A percentile compares a stretch with the other conserved stretches of the same genome.
Evolutionary conservation across 2,888 invertebrate genomes (phyloP).

Genomic region (Linyphia triangularis): DNA sequence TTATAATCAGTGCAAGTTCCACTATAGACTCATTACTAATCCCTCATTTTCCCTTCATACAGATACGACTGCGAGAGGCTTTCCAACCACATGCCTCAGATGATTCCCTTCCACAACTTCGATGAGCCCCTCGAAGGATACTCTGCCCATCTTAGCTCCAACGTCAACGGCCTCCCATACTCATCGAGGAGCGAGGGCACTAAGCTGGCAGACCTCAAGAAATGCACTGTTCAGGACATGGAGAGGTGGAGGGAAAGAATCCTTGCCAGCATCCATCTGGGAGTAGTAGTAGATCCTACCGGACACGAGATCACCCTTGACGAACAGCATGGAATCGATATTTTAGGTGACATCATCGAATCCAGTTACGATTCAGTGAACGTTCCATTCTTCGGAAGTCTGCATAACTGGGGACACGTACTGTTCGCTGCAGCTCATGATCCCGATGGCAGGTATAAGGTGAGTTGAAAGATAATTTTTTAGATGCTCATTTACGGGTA

Average conservation of each 20-base stretch:
- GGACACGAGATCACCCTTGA: conserved; percentile 83
- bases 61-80: conserved; percentile 87
- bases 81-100: conserved; percentile 85
- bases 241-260: conserved; percentile 89
- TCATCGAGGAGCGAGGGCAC: conserved; percentile 16
- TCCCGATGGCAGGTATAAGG: conserved; percentile 87
- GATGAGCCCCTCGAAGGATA: conserved; percentile 57
- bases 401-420: conserved; percentile 91
- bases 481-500: background rate
- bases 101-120: conserved; percentile 82
- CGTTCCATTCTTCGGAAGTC: conserved; percentile 83
- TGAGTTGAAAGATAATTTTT: conserved; percentile 79
- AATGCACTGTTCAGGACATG: conserved; percentile 79
- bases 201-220: conserved; percentile 49
- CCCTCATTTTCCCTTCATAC: background rate
- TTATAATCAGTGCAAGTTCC: background rate
- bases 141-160: conserved; percentile 53
- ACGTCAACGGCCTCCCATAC: conserved; percentile 55
- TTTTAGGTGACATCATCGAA: conserved; percentile 89
- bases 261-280: conserved; percentile 85
- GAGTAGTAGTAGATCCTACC: conserved; percentile 82
- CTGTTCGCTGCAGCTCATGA: conserved; percentile 89
- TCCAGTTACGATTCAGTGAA: conserved; percentile 79
- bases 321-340: conserved; percentile 87
- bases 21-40: background rate